Evolutionary conservation across 92 coral and sea anemone species (phyloP).

Genomic region (Nematostella vectensis): DNA sequence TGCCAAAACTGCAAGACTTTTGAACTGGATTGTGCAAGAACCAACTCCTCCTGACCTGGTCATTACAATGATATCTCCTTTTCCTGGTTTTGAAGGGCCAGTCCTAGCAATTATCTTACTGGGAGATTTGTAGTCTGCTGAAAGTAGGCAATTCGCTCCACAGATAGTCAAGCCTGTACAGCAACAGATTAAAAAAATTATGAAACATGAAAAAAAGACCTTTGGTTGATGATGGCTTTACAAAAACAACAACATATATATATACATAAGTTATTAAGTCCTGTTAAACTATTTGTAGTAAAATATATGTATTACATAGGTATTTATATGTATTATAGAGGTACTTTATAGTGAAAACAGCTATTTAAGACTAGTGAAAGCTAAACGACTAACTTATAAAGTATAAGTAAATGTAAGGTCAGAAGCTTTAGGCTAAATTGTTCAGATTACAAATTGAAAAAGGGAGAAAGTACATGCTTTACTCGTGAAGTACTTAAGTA

Average conservation of each 20-base stretch:
- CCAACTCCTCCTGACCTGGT: constrained; percentile 92
- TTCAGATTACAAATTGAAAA: too few relatives aligned
- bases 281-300: too few relatives aligned
- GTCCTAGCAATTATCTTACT: constrained; percentile 91
- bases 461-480: too few relatives aligned
- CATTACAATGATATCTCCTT: constrained; percentile 88
- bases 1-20: constrained; percentile 70
- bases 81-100: constrained; percentile 70
- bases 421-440: too few relatives aligned
- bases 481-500: too few relatives aligned
- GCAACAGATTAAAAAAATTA: neutral
- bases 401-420: too few relatives aligned
- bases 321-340: too few relatives aligned
- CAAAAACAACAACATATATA: neutral
- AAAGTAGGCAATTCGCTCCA: constrained; percentile 89
- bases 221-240: neutral
- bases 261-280: too few relatives aligned
- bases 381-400: too few relatives aligned
- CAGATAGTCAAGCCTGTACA: constrained; percentile 82
- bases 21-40: constrained; percentile 88
- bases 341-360: too few relatives aligned
- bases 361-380: too few relatives aligned
- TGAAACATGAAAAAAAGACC: neutral
- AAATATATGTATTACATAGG: too few relatives aligned
- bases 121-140: constrained; percentile 91